Base-by-base conservation (phyloP, 1,140 invertebrate genomes). In the Musca vetustissima region DNA sequence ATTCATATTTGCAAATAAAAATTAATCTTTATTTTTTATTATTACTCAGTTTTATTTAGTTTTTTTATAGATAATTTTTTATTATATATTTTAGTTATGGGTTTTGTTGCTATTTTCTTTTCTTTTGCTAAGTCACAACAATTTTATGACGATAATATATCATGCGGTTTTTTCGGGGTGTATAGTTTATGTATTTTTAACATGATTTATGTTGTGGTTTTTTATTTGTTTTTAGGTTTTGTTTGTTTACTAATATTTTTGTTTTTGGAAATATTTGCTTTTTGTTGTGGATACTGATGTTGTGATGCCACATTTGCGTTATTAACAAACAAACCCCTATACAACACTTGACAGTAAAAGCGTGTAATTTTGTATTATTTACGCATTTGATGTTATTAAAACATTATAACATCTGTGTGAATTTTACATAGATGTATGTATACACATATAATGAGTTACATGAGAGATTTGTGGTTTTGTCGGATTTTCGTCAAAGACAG, bases 261-360 rank as follows among this genome's bases (percentile, higher is more conserved):
- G n/a, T 32, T 59, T 32, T n/a, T 19, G 17, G 6, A n/a, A 15
- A 19, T 49, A 49, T 4, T 49, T 49, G 22, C 22, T 24, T 59
- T 28, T 43, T 43, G 36, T 43, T 43, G 36, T 43, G 6, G 36
- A 7, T 43, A 13, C 11, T 43, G 11, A 2, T 43, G 11, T 43
- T 6, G 36, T 13, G 36, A 61, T 61, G 28, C 36, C 6, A 43
- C 36, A 43, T 43, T 43, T 43, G 36, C 11, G 36, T 4, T 43
- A 43, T 43, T 43, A 43, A 43, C 6, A 43, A 43, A 61, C n/a
- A n/a, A n/a, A n/a, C n/a, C n/a, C 28, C 21, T 28, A 28, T 61
- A 61, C 19, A 28, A 61, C 57, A 61, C 57, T 36, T 61, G 57
- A 61, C 57, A 61, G 57, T 61, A 61, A 61, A 61, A 61, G 57